phyloP scores from a whole-genome alignment of 2,113 vertebrate genomes.

The Dolichotis patagonum region DNA sequence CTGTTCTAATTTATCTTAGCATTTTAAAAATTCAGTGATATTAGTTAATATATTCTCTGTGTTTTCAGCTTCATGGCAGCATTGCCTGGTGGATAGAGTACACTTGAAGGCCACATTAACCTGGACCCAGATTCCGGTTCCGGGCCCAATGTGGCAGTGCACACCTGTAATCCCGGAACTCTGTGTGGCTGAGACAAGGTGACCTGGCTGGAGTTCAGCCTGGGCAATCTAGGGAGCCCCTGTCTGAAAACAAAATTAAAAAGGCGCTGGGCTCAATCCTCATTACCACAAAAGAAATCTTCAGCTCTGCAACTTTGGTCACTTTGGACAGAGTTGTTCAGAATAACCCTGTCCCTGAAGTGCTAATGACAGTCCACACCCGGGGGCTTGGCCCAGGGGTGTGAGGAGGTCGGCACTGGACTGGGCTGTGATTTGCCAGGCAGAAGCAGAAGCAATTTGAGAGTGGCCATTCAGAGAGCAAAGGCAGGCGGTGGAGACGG shows the following conservation, averaged over 20 bases:
- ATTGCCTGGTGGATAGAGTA: too few species aligned
- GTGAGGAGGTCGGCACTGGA: background rate
- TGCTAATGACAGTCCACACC: background rate
- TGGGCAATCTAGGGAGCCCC: background rate
- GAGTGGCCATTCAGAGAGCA: background rate
- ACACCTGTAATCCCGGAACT: background rate
- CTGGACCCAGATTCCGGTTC: background rate
- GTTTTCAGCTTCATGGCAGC: background rate
- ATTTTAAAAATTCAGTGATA: background rate
- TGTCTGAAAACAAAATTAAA: background rate
- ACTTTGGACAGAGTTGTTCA: background rate
- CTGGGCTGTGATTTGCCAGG: background rate
- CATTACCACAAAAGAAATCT: background rate
- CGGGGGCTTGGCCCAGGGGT: background rate
- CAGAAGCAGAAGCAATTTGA: background rate
- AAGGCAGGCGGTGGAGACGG: too few species aligned
- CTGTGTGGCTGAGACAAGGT: background rate
- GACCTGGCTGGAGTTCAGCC: background rate
- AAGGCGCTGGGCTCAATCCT: background rate
- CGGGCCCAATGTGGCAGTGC: background rate
- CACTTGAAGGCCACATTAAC: background rate
- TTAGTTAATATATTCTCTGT: background rate
- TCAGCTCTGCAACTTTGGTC: background rate
- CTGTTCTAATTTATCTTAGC: background rate
- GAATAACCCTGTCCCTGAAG: background rate